Evolutionary conservation across 2,888 invertebrate species (phyloP), one percentile per base, ranked within the genome.

Genomic region (Orchesella flavescens): DNA sequence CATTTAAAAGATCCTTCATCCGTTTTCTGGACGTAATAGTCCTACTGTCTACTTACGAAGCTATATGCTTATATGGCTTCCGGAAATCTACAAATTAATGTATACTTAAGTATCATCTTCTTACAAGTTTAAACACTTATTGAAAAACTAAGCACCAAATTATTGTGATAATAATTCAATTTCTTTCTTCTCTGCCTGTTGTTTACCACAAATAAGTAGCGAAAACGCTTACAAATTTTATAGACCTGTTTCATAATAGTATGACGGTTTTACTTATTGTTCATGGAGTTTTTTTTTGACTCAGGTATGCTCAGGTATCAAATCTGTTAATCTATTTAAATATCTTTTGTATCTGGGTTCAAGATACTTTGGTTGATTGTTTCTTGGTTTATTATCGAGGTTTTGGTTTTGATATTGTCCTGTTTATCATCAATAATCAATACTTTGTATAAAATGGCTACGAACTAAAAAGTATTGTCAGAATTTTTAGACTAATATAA

Each of bases 261-360:
- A n/a, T 19, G 49, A 69, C 53, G 69, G 24, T 69, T 46, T 68
- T 55, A n/a, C 49, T 69, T 83, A 68, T 77, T 83, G 77, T 76
- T 76, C 44, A 13, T 46, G 61, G 44, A 65, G 59, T 24, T 53
- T 23, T 59, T 73, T 61, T 72, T 19, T 24, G 43, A 17, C 15
- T 83, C 83, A 83, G 83, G 83, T 83, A 83, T 78, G 61, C 43
- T 83, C 83, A 83, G 83, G 83, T 83, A 83, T 61, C 83, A 78
- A 83, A 83, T 66, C 46, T 68, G 74, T 75, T 75, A n/a, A 66
- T 44, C 10, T 44, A 43, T 44, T n/a, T 69, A 69, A 17, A 44
- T 23, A 21, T 34, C 21, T 57, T 34, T 71, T 46, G 21, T 49
- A 55, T 80, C 44, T 34, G 73, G 65, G 15, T 72, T 71, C 49